Base-by-base conservation (phyloP, 2,113 vertebrate genomes). In the Ptychochromis oligacanthus region DNA sequence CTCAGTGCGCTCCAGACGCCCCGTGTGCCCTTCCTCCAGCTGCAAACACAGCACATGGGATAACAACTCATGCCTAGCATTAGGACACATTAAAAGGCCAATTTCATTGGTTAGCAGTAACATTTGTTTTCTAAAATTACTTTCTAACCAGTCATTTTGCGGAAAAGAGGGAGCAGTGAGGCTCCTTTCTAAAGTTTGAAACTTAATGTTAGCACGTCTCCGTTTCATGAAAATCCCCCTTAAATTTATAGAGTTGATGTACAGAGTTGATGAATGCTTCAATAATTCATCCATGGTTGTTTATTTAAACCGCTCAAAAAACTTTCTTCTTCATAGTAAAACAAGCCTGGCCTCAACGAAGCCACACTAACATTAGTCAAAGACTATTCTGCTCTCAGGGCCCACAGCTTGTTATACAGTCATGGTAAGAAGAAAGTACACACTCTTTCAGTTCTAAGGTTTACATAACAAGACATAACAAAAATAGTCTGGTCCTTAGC, bases 1-100 rank as follows among this genome's bases (percentile, higher is more conserved):
- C 93, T 99, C 98, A 0, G 98, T 99, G n/a, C 97, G 96, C 95
- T 99, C 98, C 91, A 99, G 94, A 5, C 98, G 96, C n/a, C 98
- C 98, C 0, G 96, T 98, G 90, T 99, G 98, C 13, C 98, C 97
- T 59, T 97, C 97, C 93, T 99, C 98, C 82, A 99, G 92, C 98
- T 99, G 58, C 78, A 61, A 26, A 46, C 15, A 55, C 54, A 40
- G 89, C 80, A 90, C 65, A 74, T 64, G 40, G 40, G 9, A 12
- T 56, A 70, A 58, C 20, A 18, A 62, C 76, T 70, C 28, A 67
- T 17, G 57, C 61, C 85, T 15, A 75, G 18, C 15, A 58, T 75
- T 26, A 61, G 55, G 5, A 64, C 10, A n/a, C 20, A n/a, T 49
- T 26, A 20, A 83, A n/a, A 7, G 43, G 36, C 22, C 2, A 10